Base-by-base conservation (phyloP, 2,888 invertebrate genomes). In the Drosophila neonasuta region DNA sequence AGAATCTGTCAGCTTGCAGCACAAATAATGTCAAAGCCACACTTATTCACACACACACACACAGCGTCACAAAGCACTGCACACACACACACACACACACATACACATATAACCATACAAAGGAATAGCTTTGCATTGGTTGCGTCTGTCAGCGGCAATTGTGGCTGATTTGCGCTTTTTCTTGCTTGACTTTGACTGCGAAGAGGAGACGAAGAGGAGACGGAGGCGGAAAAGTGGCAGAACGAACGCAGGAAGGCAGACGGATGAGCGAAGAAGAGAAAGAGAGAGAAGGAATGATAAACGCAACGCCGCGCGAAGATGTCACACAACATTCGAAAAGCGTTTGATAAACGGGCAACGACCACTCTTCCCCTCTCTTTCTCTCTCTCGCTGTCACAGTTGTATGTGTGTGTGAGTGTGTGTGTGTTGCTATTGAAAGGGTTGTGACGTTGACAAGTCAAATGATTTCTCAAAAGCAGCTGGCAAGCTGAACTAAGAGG, bases 1-100 rank as follows among this genome's bases (percentile, higher is more conserved):
- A 81, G 84, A 86, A 86, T 81, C 86, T 86, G 81, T 81, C 81
- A 81, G 79, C 79, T 86, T 84, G 81, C 81, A 84, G 86, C 84
- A 83, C 81, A 81, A 81, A 86, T 86, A 86, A 72, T 80, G 86
- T 86, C 86, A 86, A 86, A 80, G 81, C 70, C 84, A 84, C 57
- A 72, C 67, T 61, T 46, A 62, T 68, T 55, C 58, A 52, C 48
- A 51, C 42, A 44, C 42, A 39, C 1, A 63, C 69, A 52, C 45
- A 49, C 51, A 54, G 50, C 15, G 52, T 20, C 24, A 57, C 65
- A 79, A 80, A 75, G 80, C 29, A 62, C 32, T 54, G 52, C 54
- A 56, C 52, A 56, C 51, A 62, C 44, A 59, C 44, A 44, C 10
- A 39, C 13, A 61, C 17, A 42, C 32, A 34, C 42, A 32, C 34